Percentiles rank a stretch among this genome's conserved stretches.
phyloP scores from a whole-genome alignment of 2,113 vertebrate species.

The Gadus chalcogrammus region DNA sequence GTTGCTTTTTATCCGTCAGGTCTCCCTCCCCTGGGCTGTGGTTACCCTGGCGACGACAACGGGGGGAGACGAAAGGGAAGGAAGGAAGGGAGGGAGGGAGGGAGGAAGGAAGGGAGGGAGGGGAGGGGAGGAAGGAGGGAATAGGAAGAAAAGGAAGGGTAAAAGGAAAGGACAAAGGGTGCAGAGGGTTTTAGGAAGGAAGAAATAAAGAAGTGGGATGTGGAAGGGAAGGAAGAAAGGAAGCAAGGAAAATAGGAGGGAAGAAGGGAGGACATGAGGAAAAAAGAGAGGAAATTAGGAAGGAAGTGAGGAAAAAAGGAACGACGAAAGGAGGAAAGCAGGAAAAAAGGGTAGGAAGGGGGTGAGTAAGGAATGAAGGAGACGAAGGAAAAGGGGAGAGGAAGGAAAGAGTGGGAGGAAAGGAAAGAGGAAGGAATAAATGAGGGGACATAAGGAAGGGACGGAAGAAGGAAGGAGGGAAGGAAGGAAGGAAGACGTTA shows the following conservation, averaged over 20 bases:
- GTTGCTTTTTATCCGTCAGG: slow-evolving; percentile 97
- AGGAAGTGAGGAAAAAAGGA: too few relatives aligned
- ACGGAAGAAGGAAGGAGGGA: slow-evolving; percentile 1
- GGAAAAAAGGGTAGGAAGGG: too few relatives aligned
- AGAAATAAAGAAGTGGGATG: not conserved
- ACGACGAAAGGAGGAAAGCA: too few relatives aligned
- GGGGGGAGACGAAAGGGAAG: slow-evolving; percentile 1
- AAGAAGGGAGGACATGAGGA: not conserved
- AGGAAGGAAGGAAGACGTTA: slow-evolving; percentile 70
- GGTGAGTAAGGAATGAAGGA: too few relatives aligned
- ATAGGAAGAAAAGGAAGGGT: not conserved
- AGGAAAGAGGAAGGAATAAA: not conserved
- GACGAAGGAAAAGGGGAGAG: not conserved
- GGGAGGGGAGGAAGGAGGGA: not conserved
- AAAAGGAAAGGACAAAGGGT: slow-evolving; percentile 11
- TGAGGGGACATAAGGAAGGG: not conserved
- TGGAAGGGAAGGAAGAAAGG: too few relatives aligned
- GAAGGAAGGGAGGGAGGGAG: not conserved
- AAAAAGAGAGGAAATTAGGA: too few relatives aligned
- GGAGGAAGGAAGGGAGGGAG: not conserved
- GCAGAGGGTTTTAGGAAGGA: too few relatives aligned
- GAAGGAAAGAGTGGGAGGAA: not conserved
- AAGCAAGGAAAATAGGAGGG: not conserved
- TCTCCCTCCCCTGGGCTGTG: slow-evolving; percentile 92
- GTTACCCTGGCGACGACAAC: slow-evolving; percentile 93